Percentiles rank a stretch among this genome's conserved stretches.
Conservation (phyloP, 2,797 vertebrate species). For the Notamacropus eugenii region DNA sequence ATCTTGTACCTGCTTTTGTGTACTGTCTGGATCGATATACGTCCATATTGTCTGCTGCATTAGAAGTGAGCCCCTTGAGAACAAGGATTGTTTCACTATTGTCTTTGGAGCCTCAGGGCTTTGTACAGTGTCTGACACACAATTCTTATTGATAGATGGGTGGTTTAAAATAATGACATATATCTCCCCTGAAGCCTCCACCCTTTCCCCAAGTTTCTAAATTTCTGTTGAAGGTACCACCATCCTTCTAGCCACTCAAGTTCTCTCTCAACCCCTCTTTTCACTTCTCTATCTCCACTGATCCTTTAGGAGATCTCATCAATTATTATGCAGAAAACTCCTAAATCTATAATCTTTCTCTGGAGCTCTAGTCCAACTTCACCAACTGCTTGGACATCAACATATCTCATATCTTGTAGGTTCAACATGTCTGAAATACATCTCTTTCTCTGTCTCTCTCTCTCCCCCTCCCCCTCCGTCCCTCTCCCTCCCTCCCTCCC, state of each 20-base stretch:
- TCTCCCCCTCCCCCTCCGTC: accelerated
- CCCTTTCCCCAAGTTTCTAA: background rate
- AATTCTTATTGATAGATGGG: background rate
- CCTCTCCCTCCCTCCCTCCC: background rate
- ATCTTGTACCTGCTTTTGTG: background rate
- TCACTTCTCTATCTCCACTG: background rate
- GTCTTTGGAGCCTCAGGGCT: background rate
- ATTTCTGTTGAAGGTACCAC: background rate
- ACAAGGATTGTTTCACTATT: background rate
- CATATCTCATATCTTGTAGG: background rate
- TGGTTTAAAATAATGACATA: background rate
- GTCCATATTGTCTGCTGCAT: background rate
- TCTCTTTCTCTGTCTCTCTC: background rate
- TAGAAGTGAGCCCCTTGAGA: background rate
- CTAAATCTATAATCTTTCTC: background rate
- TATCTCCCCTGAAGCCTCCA: background rate
- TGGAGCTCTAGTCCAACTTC: background rate
- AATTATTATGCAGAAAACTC: background rate
- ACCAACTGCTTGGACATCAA: background rate
- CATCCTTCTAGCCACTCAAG: background rate
- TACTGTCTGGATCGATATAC: background rate
- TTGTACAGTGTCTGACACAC: background rate
- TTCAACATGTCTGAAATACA: background rate
- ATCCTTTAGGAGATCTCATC: background rate
- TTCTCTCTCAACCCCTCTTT: background rate